Conservation (phyloP, 2,797 vertebrate species). For the Loriculus beryllinus region DNA sequence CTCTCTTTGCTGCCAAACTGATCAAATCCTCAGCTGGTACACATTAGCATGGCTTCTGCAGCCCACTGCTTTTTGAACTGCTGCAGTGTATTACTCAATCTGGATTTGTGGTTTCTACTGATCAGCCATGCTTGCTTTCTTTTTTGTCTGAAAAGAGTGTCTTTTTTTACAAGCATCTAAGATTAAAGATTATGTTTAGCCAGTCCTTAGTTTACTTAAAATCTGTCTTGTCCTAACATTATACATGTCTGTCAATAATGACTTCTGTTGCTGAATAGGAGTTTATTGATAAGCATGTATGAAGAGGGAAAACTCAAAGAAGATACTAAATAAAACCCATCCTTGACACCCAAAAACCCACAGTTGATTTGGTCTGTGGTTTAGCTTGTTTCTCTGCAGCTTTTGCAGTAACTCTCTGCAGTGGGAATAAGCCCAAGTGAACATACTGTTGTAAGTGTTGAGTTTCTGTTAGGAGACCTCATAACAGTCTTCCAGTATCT, state of each 20-base stretch:
- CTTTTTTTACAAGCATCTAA: not conserved
- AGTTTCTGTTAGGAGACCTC: not conserved
- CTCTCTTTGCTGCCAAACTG: not conserved
- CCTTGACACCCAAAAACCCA: rapidly evolving
- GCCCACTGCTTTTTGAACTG: not conserved
- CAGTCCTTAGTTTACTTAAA: not conserved
- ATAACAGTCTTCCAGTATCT: not conserved
- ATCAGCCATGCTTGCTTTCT: not conserved
- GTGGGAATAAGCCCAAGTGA: not conserved
- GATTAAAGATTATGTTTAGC: not conserved
- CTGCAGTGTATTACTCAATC: not conserved
- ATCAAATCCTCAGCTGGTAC: not conserved
- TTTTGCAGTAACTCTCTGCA: not conserved
- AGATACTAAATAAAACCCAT: not conserved
- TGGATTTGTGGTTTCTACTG: not conserved
- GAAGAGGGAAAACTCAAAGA: not conserved
- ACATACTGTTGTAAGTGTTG: not conserved
- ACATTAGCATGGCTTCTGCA: not conserved
- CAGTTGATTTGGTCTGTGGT: not conserved
- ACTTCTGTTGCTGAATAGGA: not conserved
- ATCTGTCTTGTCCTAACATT: not conserved
- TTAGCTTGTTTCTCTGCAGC: not conserved
- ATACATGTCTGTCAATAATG: not conserved
- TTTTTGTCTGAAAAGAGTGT: not conserved
- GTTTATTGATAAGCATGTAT: not conserved